Conservation (phyloP, 2,888 invertebrate genomes). For the Tetragonisca angustula region DNA sequence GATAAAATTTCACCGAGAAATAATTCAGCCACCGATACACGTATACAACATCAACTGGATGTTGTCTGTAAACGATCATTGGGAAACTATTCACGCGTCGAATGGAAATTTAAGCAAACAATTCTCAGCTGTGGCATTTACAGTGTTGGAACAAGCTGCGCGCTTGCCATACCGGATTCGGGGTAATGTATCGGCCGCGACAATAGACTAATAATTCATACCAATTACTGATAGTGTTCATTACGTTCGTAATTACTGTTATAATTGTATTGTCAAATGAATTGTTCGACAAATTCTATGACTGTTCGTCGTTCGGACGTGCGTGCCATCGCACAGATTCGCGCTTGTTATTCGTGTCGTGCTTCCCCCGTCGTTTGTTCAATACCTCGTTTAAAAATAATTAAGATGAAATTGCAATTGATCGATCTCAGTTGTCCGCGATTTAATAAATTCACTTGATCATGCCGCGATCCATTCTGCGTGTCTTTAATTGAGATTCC, state of each 20-base stretch:
- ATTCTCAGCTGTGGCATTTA: neutral
- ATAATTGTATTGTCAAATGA: conserved; percentile 23
- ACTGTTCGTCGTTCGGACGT: neutral
- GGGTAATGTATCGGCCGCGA: conserved; percentile 12
- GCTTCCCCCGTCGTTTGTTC: neutral
- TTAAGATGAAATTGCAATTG: neutral
- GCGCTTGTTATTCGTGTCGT: neutral
- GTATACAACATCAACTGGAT: no score
- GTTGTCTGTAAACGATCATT: neutral
- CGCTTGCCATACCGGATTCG: neutral
- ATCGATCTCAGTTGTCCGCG: neutral
- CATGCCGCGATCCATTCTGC: neutral
- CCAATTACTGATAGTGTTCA: conserved; percentile 28
- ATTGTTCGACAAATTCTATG: neutral
- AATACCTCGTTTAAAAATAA: conserved; percentile 2
- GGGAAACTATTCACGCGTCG: neutral
- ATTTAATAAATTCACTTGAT: neutral
- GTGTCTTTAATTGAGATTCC: no score
- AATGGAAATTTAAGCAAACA: neutral
- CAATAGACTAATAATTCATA: conserved; percentile 34
- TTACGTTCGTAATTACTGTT: conserved; percentile 18
- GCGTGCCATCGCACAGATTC: neutral
- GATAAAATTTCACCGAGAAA: no score
- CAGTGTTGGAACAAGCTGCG: conserved; percentile 12
- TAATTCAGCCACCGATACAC: neutral